These are phyloP conservation scores for Micrastur ruficollis DNA, from an alignment of 2,797 vertebrate genomes.

Conservation along the genomic window DNA sequence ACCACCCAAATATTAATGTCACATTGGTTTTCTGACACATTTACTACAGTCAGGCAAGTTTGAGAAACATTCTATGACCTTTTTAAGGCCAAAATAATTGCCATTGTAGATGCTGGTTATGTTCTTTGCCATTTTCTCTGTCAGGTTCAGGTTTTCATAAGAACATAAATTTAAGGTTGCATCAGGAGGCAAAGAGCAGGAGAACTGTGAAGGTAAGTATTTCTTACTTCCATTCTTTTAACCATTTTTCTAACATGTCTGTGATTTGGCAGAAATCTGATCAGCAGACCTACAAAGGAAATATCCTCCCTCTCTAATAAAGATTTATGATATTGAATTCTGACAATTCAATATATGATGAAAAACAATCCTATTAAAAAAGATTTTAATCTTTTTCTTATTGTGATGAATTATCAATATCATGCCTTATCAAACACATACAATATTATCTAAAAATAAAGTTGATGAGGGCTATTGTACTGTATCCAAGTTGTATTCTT, in stretches of 20 bases:
- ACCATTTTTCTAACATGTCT: background rate
- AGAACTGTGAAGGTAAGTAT: background rate
- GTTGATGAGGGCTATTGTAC: background rate
- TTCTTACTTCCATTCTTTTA: background rate
- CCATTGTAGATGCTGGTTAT: background rate
- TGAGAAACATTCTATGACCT: background rate
- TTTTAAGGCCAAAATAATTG: background rate
- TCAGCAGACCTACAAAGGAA: background rate
- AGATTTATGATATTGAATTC: background rate
- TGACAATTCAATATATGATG: background rate
- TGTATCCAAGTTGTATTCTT: background rate
- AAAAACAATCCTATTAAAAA: background rate
- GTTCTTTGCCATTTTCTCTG: background rate
- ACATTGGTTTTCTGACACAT: fast-evolving
- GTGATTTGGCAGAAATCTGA: background rate
- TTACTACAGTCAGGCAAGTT: background rate
- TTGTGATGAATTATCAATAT: conserved; percentile 12
- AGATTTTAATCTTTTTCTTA: conserved; percentile 4
- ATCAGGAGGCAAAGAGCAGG: background rate
- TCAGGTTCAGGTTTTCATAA: background rate
- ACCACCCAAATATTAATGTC: background rate
- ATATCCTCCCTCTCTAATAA: background rate
- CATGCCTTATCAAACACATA: background rate
- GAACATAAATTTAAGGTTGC: background rate
- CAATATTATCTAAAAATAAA: background rate